phyloP scores from a whole-genome alignment of 2,888 invertebrate species.

The Acanthosepion pharaonis region DNA sequence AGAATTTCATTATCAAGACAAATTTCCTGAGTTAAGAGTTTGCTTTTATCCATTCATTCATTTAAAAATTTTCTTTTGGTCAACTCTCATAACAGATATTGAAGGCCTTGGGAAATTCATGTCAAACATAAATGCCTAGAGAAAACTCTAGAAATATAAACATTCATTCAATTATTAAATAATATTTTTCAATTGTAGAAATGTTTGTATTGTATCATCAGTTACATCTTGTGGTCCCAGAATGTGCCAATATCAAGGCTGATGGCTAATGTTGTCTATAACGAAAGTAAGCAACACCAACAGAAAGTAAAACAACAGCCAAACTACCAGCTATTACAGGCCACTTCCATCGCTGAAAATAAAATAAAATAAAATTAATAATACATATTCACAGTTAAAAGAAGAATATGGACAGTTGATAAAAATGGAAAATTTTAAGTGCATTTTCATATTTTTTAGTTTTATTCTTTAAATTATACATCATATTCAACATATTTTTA shows the following conservation, averaged over 20 bases:
- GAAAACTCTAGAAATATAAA: slow-evolving; percentile 33
- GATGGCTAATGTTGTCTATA: slow-evolving; percentile 24
- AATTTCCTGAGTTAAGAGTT: slow-evolving; percentile 10
- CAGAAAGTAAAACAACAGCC: slow-evolving; percentile 59
- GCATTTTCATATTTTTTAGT: too few species aligned
- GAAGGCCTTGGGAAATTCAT: neutral
- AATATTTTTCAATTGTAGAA: neutral
- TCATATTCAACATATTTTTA: neutral
- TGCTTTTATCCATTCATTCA: neutral
- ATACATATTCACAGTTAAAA: neutral
- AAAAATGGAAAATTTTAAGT: neutral
- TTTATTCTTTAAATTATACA: neutral
- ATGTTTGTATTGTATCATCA: neutral
- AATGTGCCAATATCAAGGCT: neutral
- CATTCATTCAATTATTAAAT: neutral
- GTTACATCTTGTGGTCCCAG: neutral
- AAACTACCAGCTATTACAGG: slow-evolving; percentile 58
- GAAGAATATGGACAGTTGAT: neutral
- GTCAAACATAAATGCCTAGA: neutral
- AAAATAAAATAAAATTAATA: neutral
- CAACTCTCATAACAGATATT: neutral
- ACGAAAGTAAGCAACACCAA: slow-evolving; percentile 52
- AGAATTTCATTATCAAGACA: neutral
- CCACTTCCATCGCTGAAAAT: slow-evolving; percentile 59
- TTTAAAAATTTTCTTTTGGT: neutral